Percentiles rank a stretch among this genome's conserved stretches.
These are phyloP conservation scores for Eunapius fragilis DNA, from an alignment of 37 sponge, comb jelly and placozoan species.

Conservation along the genomic window DNA sequence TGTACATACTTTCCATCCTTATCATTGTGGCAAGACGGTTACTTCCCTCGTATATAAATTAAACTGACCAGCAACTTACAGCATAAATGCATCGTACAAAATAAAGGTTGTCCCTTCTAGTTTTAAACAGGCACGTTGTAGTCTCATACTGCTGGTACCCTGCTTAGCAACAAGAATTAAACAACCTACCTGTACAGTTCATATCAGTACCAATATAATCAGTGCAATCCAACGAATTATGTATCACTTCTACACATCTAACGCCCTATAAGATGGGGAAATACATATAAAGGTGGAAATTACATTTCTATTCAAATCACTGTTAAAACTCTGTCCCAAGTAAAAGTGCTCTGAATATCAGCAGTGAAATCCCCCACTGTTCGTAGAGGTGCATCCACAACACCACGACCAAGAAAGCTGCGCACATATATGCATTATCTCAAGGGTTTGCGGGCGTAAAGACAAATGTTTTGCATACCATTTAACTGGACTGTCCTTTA, in stretches of 20 bases:
- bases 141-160: constrained; percentile 34
- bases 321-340: neutral
- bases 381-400: neutral
- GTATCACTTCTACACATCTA: neutral
- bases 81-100: constrained; percentile 26
- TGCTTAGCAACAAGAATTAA: neutral
- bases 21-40: neutral
- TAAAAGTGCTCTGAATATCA: neutral
- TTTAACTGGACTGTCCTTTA: neutral
- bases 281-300: neutral
- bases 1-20: constrained; percentile 68
- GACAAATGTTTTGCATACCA: neutral
- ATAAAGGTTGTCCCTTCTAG: constrained; percentile 36
- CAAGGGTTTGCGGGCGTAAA: neutral
- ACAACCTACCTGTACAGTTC: neutral
- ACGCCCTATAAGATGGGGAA: neutral
- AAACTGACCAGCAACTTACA: constrained; percentile 17
- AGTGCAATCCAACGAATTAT: neutral
- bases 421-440: neutral
- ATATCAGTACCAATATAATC: neutral
- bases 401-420: neutral
- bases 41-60: neutral
- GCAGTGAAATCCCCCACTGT: neutral
- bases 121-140: constrained; percentile 43
- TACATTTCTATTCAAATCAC: neutral